Evolutionary conservation across 2,888 invertebrate species (phyloP).

Genomic region (Eucriotettix oculatus): DNA sequence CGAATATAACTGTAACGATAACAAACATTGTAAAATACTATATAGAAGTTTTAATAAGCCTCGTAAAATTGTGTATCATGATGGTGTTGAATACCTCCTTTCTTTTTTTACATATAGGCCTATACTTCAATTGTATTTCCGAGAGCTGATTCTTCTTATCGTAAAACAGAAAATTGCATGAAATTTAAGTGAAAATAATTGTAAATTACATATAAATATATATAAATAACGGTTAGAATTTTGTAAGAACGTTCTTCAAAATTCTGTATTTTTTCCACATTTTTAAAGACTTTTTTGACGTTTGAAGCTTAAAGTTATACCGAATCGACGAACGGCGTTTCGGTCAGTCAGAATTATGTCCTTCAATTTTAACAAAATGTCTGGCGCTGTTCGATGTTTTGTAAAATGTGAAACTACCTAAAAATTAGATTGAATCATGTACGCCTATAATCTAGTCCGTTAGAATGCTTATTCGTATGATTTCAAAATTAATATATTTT

Average conservation of each 20-base stretch:
- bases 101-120: no score
- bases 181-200: neutral
- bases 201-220: neutral
- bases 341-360: no score
- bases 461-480: neutral
- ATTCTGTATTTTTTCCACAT: no score
- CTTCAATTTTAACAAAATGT: neutral
- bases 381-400: neutral
- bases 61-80: neutral
- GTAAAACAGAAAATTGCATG: no score
- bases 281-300: no score
- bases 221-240: neutral
- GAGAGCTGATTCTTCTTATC: no score
- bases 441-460: neutral
- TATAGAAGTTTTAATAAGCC: neutral
- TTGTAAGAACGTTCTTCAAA: no score
- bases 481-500: neutral
- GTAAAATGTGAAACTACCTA: neutral
- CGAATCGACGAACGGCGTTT: no score
- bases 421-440: neutral
- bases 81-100: no score
- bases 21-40: neutral
- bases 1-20: conserved; percentile 8
- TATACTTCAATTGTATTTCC: neutral
- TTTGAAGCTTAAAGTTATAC: no score